These are phyloP conservation scores for Phyllotis vaccarum DNA, from an alignment of 2,797 vertebrate species.

Conservation along the genomic window DNA sequence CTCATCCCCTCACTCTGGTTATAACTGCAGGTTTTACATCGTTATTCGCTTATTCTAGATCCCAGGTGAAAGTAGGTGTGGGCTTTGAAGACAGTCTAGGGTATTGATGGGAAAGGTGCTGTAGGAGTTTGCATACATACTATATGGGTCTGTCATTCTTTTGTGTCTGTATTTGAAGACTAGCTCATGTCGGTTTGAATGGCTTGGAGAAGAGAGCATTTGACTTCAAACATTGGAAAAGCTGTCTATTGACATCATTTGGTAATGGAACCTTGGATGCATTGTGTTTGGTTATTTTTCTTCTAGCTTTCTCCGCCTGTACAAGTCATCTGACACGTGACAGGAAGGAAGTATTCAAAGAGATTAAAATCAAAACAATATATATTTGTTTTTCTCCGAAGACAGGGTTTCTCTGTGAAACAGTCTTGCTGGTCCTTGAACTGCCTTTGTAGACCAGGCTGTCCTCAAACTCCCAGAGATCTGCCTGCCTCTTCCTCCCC, in stretches of 20 bases:
- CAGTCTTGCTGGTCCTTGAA: no score
- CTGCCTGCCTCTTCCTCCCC: no score
- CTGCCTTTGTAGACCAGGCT: no score
- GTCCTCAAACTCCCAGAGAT: no score
- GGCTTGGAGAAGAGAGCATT: not conserved
- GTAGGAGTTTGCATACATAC: not conserved
- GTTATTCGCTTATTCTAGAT: fast-evolving
- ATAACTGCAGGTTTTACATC: not conserved
- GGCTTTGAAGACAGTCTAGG: not conserved
- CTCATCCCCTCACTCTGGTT: fast-evolving
- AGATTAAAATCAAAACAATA: not conserved
- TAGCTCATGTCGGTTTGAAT: not conserved
- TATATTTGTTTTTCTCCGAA: not conserved
- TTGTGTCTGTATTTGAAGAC: not conserved
- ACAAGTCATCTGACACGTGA: not conserved
- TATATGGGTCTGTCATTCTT: not conserved
- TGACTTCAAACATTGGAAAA: not conserved
- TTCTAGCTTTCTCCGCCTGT: not conserved
- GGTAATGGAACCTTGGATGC: not conserved
- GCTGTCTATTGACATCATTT: not conserved
- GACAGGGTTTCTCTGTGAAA: no score
- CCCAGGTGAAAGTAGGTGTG: not conserved
- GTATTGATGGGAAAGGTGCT: not conserved
- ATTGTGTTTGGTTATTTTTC: not conserved
- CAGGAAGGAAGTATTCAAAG: not conserved